Evolutionary conservation across 2,797 vertebrate genomes (phyloP).

Genomic region (Hylomyscus alleni): DNA sequence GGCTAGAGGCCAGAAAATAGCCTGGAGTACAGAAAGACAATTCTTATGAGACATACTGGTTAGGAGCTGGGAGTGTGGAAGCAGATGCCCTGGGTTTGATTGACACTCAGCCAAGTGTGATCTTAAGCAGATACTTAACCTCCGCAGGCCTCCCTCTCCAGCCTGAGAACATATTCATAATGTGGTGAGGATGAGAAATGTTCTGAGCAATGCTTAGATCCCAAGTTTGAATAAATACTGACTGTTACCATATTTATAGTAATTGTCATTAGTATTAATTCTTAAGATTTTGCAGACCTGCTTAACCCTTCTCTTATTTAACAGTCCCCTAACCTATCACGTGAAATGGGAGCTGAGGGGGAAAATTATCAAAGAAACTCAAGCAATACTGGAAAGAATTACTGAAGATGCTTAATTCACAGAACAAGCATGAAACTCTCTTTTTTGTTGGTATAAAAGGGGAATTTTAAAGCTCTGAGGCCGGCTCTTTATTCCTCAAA

Average conservation of each 20-base stretch:
- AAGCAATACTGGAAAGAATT: conserved; percentile 55
- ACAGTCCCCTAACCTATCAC: neutral
- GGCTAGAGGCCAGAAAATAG: neutral
- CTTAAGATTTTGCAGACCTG: neutral
- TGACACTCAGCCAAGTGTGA: neutral
- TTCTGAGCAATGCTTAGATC: neutral
- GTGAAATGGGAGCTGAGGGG: neutral
- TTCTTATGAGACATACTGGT: neutral
- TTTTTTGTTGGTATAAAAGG: conserved; percentile 68
- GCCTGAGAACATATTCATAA: neutral
- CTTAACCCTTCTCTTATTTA: neutral
- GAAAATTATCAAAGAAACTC: conserved; percentile 27
- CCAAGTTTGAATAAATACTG: neutral
- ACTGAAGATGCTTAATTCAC: conserved; percentile 56
- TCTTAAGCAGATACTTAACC: neutral
- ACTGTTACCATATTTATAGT: neutral
- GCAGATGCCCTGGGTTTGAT: neutral
- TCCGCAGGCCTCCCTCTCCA: neutral
- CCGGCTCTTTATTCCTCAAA: conserved; percentile 59
- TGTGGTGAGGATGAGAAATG: neutral
- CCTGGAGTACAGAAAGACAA: neutral
- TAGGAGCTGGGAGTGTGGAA: neutral
- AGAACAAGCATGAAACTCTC: conserved; percentile 65
- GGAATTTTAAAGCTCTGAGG: conserved; percentile 57
- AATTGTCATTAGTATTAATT: conserved; percentile 2